Evolutionary conservation across 92 coral and sea anemone genomes (phyloP).

Genomic region (Epizoanthus scotinus): DNA sequence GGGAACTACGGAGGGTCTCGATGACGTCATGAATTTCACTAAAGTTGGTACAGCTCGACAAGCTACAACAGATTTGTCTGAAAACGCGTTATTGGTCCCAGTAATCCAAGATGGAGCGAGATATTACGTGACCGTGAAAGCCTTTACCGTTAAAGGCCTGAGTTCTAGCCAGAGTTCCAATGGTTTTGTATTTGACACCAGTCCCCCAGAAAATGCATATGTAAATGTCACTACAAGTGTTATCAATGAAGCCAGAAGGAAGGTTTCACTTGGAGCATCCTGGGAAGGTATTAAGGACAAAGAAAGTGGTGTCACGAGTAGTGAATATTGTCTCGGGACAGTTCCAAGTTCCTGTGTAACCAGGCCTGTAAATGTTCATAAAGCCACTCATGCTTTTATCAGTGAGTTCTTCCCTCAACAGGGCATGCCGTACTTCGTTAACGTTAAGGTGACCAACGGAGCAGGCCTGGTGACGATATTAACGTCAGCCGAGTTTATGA

Average conservation of each 20-base stretch:
- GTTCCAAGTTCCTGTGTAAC: constrained; percentile 66
- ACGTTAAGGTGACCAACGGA: constrained; percentile 66
- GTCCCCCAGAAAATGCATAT: constrained; percentile 66
- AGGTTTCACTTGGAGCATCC: constrained; percentile 61
- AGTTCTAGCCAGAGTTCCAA: constrained; percentile 66
- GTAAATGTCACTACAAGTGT: constrained; percentile 63
- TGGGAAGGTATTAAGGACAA: constrained; percentile 75
- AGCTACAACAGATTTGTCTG: constrained; percentile 59
- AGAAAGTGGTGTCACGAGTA: constrained; percentile 72
- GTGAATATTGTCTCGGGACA: constrained; percentile 76
- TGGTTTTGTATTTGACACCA: constrained; percentile 85
- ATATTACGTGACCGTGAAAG: constrained; percentile 83
- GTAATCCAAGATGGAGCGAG: constrained; percentile 64
- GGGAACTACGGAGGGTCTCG: constrained; percentile 63
- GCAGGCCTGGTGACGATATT: constrained; percentile 75
- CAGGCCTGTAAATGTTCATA: constrained; percentile 21
- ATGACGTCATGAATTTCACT: constrained; percentile 75
- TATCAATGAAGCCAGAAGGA: constrained; percentile 51
- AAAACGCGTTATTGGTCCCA: constrained; percentile 67
- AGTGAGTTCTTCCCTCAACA: constrained; percentile 65
- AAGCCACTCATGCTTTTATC: constrained; percentile 51
- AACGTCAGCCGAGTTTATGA: constrained; percentile 66
- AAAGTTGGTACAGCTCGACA: constrained; percentile 67
- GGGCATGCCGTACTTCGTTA: constrained; percentile 62
- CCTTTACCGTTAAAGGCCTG: constrained; percentile 69